A percentile compares a stretch with the other conserved stretches of the same genome.
phyloP scores from a whole-genome alignment of 2,888 invertebrate genomes.

The Lepidochrysops patricia region DNA sequence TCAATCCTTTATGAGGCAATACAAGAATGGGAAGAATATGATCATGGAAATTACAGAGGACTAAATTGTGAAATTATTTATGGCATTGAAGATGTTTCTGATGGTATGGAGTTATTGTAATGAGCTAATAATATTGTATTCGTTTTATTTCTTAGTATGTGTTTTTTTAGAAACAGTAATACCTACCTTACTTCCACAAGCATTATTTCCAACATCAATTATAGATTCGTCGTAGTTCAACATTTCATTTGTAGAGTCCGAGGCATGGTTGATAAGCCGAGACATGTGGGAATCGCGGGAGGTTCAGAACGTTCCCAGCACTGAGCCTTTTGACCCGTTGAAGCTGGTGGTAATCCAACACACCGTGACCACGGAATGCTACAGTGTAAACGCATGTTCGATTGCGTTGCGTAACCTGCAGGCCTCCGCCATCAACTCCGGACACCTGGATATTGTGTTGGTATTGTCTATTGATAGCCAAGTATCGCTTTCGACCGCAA shows the following conservation, averaged over 20 bases:
- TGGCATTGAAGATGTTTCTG: not conserved
- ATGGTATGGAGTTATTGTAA: not conserved
- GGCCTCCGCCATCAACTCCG: slow-evolving; percentile 25
- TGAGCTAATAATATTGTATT: too few relatives aligned
- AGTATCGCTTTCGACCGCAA: not conserved
- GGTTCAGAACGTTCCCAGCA: not conserved
- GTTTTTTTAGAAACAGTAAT: too few relatives aligned
- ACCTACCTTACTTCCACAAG: too few relatives aligned
- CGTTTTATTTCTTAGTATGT: too few relatives aligned
- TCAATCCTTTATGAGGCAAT: slow-evolving; percentile 8
- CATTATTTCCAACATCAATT: too few relatives aligned
- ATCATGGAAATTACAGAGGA: slow-evolving; percentile 5
- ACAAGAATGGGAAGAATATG: slow-evolving; percentile 11
- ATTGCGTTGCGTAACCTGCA: slow-evolving; percentile 42
- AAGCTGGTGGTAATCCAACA: slow-evolving; percentile 12
- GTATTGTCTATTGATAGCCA: slow-evolving; percentile 18
- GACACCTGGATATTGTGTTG: slow-evolving; percentile 33
- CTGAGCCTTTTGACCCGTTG: slow-evolving; percentile 9
- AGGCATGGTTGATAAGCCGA: not conserved
- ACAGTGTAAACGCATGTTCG: slow-evolving; percentile 17
- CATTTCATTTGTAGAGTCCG: not conserved
- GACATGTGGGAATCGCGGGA: slow-evolving; percentile 3
- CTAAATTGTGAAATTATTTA: slow-evolving; percentile 10
- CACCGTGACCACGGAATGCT: slow-evolving; percentile 12
- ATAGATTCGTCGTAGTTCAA: not conserved